phyloP scores from a whole-genome alignment of 2,797 vertebrate species.

The Stomatorhinus walkeri region DNA sequence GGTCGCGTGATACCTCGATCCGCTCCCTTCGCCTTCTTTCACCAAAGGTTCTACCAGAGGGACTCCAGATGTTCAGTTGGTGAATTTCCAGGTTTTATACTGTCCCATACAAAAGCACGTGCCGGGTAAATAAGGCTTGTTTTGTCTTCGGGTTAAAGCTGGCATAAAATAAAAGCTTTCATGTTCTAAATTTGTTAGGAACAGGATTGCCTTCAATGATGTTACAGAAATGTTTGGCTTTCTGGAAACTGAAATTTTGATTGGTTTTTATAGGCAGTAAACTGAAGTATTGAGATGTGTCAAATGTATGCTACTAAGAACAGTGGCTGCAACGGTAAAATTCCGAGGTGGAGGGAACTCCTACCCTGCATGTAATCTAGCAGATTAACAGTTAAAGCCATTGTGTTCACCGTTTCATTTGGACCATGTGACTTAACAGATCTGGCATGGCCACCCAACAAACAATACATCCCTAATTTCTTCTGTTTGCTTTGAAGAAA shows the following conservation, averaged over 20 bases:
- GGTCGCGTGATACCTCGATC: neutral
- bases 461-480: neutral
- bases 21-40: neutral
- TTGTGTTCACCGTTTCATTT: neutral
- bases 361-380: neutral
- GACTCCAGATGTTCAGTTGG: neutral
- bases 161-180: neutral
- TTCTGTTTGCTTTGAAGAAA: slow-evolving; percentile 8
- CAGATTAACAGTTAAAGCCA: neutral
- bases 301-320: neutral
- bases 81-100: neutral
- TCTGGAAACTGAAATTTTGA: neutral
- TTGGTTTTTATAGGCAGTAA: neutral
- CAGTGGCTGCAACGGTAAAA: neutral
- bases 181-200: neutral
- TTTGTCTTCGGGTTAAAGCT: neutral
- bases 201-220: neutral
- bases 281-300: neutral
- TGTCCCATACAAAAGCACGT: neutral
- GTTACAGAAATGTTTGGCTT: neutral
- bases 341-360: neutral
- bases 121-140: neutral
- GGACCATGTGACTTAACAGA: neutral
- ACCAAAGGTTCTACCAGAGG: neutral
- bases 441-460: neutral